Evolutionary conservation across 1,140 invertebrate genomes (phyloP).

Genomic region (Ericerus pela): DNA sequence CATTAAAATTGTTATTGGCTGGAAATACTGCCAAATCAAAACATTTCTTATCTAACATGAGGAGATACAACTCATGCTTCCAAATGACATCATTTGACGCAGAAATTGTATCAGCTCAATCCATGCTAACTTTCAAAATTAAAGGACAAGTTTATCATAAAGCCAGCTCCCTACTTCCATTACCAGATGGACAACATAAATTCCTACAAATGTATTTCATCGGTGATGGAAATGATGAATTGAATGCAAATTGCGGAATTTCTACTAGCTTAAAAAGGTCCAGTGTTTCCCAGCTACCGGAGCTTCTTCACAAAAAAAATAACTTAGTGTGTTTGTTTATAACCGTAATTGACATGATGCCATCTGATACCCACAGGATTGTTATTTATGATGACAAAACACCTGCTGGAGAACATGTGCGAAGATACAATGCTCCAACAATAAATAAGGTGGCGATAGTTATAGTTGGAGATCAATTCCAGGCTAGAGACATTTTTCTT

Average conservation of each 20-base stretch:
- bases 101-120: too few species aligned
- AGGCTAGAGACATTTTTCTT: conserved; percentile 32
- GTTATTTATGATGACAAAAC: conserved; percentile 30
- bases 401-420: conserved; percentile 29
- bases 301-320: conserved; percentile 30
- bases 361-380: conserved; percentile 29
- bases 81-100: conserved; percentile 10
- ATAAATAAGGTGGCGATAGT: conserved; percentile 33
- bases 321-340: conserved; percentile 30
- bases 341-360: conserved; percentile 29
- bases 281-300: conserved; percentile 22
- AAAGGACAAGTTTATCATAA: conserved; percentile 13
- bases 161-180: background rate
- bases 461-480: conserved; percentile 30
- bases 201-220: background rate
- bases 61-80: conserved; percentile 7
- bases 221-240: background rate
- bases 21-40: conserved; percentile 17
- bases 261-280: background rate
- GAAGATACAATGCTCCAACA: conserved; percentile 32
- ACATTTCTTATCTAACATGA: background rate
- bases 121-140: too few species aligned
- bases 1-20: conserved; percentile 27
- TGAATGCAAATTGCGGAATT: conserved; percentile 17
- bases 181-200: background rate